phyloP scores from a whole-genome alignment of 2,888 invertebrate species.

The Galerucella calmariensis region DNA sequence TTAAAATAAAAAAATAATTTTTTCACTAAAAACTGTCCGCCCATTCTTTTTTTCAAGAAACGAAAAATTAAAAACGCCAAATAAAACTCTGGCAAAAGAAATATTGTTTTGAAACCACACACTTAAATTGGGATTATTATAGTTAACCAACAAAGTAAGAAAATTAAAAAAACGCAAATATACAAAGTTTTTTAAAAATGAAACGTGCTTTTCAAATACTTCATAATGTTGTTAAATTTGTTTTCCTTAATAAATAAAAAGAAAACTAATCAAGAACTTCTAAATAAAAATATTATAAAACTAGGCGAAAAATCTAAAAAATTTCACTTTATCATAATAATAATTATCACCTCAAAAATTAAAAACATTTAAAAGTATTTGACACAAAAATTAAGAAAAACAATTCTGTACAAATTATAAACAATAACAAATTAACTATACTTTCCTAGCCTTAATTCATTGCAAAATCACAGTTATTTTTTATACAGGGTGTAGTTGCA shows the following conservation, averaged over 20 bases:
- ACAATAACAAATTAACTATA: slow-evolving; percentile 41
- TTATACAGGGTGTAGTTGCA: slow-evolving; percentile 6
- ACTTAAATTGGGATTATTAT: slow-evolving; percentile 8
- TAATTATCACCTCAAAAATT: slow-evolving; percentile 41
- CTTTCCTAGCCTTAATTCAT: slow-evolving; percentile 43
- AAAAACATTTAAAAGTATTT: slow-evolving; percentile 41
- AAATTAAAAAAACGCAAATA: slow-evolving; percentile 33
- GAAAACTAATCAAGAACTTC: slow-evolving; percentile 35
- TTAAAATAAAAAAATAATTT: not conserved
- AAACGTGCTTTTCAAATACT: slow-evolving; percentile 44
- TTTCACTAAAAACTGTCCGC: not conserved
- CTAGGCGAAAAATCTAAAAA: slow-evolving; percentile 35
- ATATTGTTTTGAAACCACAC: slow-evolving; percentile 32
- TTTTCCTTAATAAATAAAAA: slow-evolving; percentile 25
- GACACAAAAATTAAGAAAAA: slow-evolving; percentile 38
- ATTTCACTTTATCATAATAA: slow-evolving; percentile 36
- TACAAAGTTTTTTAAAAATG: slow-evolving; percentile 36
- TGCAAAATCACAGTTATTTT: slow-evolving; percentile 42
- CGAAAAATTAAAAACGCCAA: slow-evolving; percentile 39
- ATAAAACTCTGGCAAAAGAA: slow-evolving; percentile 48
- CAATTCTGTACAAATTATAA: slow-evolving; percentile 36
- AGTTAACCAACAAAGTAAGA: slow-evolving; percentile 25
- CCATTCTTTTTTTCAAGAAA: not conserved
- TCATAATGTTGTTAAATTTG: slow-evolving; percentile 38
- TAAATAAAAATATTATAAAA: slow-evolving; percentile 30